phyloP scores from a whole-genome alignment of 2,888 invertebrate species.

The Imbricaverruca yamaguchii region DNA sequence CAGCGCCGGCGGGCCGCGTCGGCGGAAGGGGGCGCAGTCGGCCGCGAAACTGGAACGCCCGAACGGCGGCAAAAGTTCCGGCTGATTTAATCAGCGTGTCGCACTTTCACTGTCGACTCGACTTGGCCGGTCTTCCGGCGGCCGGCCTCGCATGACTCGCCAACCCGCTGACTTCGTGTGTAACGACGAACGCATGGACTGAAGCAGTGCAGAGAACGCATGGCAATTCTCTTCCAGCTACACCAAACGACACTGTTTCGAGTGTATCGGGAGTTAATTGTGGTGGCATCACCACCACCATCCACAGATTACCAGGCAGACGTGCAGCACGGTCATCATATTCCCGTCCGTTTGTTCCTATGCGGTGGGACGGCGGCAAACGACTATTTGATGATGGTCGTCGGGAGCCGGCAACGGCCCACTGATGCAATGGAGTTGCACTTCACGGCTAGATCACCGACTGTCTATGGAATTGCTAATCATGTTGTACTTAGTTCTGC shows the following conservation, averaged over 20 bases:
- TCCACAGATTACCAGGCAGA: background rate
- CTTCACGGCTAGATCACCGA: background rate
- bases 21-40: background rate
- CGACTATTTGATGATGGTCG: background rate
- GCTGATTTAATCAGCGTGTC: background rate
- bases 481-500: background rate
- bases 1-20: background rate
- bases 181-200: too few species aligned
- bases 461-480: background rate
- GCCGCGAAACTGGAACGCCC: background rate
- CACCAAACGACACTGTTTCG: background rate
- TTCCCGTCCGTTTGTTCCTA: background rate
- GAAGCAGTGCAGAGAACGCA: too few species aligned
- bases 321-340: background rate
- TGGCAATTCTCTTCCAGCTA: background rate
- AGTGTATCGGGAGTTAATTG: background rate
- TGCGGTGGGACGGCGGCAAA: background rate
- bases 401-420: background rate
- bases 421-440: background rate
- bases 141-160: too few species aligned
- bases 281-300: background rate
- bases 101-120: background rate
- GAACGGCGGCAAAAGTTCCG: background rate
- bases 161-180: too few species aligned
- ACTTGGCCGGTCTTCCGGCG: background rate